phyloP scores from a whole-genome alignment of 2,113 vertebrate species.

The Lethenteron reissneri region DNA sequence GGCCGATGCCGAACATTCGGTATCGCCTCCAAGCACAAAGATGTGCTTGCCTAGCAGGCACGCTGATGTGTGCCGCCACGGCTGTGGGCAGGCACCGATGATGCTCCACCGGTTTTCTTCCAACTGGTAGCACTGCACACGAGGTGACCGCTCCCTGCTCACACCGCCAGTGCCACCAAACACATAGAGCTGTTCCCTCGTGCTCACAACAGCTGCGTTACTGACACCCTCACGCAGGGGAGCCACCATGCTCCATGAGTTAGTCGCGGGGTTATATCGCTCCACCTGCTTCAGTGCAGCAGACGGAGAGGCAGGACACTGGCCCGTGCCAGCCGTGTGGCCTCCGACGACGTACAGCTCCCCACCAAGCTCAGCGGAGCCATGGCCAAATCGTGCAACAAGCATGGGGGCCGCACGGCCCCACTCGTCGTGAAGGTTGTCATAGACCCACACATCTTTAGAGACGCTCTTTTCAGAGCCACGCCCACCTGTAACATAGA shows the following conservation, averaged over 20 bases:
- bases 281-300: slow-evolving; percentile 52
- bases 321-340: slow-evolving; percentile 37
- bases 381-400: slow-evolving; percentile 42
- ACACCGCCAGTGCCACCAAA: slow-evolving; percentile 49
- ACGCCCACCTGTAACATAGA: slow-evolving; percentile 42
- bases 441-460: slow-evolving; percentile 50
- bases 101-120: slow-evolving; percentile 40
- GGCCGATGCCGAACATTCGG: slow-evolving; percentile 44
- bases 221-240: slow-evolving; percentile 45
- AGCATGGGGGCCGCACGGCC: slow-evolving; percentile 42
- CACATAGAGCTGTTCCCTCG: slow-evolving; percentile 47
- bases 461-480: slow-evolving; percentile 47
- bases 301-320: slow-evolving; percentile 44
- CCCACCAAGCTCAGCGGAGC: slow-evolving; percentile 40
- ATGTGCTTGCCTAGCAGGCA: slow-evolving; percentile 39
- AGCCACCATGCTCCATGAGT: slow-evolving; percentile 45
- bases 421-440: slow-evolving; percentile 48
- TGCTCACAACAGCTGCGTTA: slow-evolving; percentile 43
- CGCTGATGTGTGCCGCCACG: slow-evolving; percentile 48
- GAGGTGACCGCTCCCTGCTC: slow-evolving; percentile 39
- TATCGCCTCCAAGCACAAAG: slow-evolving; percentile 43
- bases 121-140: slow-evolving; percentile 48
- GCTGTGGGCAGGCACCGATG: slow-evolving; percentile 34
- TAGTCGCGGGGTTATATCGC: slow-evolving; percentile 44
- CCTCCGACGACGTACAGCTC: slow-evolving; percentile 40